phyloP scores from a whole-genome alignment of 2,888 invertebrate genomes.

The Acanthacorydalis orientalis region DNA sequence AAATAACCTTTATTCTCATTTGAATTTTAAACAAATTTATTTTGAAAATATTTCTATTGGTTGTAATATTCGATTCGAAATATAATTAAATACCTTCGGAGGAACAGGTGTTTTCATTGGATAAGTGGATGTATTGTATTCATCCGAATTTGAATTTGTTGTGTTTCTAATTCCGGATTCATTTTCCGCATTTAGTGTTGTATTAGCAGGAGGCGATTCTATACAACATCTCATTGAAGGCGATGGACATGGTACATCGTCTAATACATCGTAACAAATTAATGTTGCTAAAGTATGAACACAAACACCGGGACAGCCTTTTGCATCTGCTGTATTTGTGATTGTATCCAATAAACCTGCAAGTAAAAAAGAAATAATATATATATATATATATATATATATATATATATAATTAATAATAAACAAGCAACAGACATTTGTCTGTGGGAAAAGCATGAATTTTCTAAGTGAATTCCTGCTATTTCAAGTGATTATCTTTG shows the following conservation, averaged over 20 bases:
- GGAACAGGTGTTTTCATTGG: slow-evolving; percentile 5
- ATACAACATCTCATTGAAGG: slow-evolving; percentile 73
- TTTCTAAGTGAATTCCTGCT: no score
- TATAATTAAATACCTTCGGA: slow-evolving; percentile 6
- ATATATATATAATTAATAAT: not conserved
- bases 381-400: not conserved
- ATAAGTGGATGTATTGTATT: no score
- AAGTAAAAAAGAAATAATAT: slow-evolving; percentile 8
- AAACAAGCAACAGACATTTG: no score
- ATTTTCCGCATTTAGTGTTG: slow-evolving; percentile 14
- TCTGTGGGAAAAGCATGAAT: no score
- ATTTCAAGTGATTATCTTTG: no score
- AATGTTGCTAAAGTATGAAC: slow-evolving; percentile 72
- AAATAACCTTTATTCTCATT: no score
- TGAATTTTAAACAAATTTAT: no score
- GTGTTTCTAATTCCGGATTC: no score
- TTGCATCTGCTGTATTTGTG: slow-evolving; percentile 68
- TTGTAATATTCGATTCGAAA: no score
- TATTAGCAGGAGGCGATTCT: slow-evolving; percentile 48
- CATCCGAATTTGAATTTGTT: no score
- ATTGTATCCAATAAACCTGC: slow-evolving; percentile 70
- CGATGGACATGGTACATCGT: slow-evolving; percentile 65
- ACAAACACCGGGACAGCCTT: slow-evolving; percentile 79
- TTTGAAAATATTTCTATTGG: no score
- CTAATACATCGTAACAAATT: slow-evolving; percentile 71